These are phyloP conservation scores for Cephalopholis sonnerati DNA, from an alignment of 2,113 vertebrate species.

Conservation along the genomic window DNA sequence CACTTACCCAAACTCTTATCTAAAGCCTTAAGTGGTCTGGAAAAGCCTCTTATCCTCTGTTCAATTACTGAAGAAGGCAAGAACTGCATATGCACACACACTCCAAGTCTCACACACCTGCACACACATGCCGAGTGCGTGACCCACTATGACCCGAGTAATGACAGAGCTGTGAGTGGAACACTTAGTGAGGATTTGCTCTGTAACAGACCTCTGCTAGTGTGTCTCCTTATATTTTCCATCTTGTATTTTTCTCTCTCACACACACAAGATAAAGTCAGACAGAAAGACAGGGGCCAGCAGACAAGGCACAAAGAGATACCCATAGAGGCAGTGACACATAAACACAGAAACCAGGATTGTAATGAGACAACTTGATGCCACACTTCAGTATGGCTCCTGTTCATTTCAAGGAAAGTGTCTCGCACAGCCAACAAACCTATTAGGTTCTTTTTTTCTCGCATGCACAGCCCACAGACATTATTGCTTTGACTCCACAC, in stretches of 20 bases:
- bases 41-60: slow-evolving; percentile 63
- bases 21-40: slow-evolving; percentile 55
- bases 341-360: neutral
- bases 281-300: slow-evolving; percentile 27
- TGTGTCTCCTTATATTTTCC: slow-evolving; percentile 25
- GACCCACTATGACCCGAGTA: slow-evolving; percentile 69
- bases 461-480: neutral
- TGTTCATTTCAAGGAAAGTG: neutral
- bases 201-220: slow-evolving; percentile 30
- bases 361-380: neutral
- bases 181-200: slow-evolving; percentile 62
- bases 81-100: slow-evolving; percentile 14
- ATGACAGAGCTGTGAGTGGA: slow-evolving; percentile 71
- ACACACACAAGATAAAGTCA: slow-evolving; percentile 6
- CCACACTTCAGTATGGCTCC: neutral
- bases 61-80: slow-evolving; percentile 46
- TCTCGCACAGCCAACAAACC: neutral
- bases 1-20: slow-evolving; percentile 48
- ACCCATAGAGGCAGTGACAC: slow-evolving; percentile 10
- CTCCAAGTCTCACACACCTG: slow-evolving; percentile 23
- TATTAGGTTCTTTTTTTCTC: neutral
- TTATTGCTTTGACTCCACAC: neutral
- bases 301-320: slow-evolving; percentile 32
- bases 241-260: slow-evolving; percentile 12
- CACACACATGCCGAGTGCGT: slow-evolving; percentile 29